These are phyloP conservation scores for Drosophila demipolita DNA, from an alignment of 2,888 invertebrate genomes.

Conservation along the genomic window DNA sequence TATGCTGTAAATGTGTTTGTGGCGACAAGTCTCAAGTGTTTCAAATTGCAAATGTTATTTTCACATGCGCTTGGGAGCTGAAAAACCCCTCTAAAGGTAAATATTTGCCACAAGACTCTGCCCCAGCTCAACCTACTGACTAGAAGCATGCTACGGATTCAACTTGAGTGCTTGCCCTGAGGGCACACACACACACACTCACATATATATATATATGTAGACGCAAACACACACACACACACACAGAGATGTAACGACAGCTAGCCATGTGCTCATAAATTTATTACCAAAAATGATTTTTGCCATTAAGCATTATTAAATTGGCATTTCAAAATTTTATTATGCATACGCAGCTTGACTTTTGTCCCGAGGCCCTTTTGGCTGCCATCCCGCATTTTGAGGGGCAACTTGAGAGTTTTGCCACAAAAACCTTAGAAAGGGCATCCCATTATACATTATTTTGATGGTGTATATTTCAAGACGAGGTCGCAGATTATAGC, in stretches of 20 bases:
- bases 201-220: conserved; percentile 14
- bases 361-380: conserved; percentile 47
- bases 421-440: background rate
- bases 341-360: conserved; percentile 67
- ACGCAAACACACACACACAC: conserved; percentile 9
- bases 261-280: conserved; percentile 67
- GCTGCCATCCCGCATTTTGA: conserved; percentile 10
- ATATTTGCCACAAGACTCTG: conserved; percentile 69
- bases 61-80: conserved; percentile 62
- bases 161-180: conserved; percentile 59
- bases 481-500: conserved; percentile 10
- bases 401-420: conserved; percentile 15
- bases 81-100: conserved; percentile 60
- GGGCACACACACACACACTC: conserved; percentile 43
- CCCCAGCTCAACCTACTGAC: conserved; percentile 8
- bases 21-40: conserved; percentile 77
- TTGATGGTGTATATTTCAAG: conserved; percentile 20
- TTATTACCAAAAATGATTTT: conserved; percentile 81
- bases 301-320: conserved; percentile 82
- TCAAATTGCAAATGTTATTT: conserved; percentile 81
- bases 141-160: conserved; percentile 45
- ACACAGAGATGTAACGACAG: conserved; percentile 13
- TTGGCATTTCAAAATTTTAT: conserved; percentile 77
- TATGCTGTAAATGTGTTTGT: conserved; percentile 20
- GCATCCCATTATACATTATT: conserved; percentile 35